These are phyloP conservation scores for Acronicta leporina DNA, from an alignment of 2,888 invertebrate genomes.

Conservation along the genomic window DNA sequence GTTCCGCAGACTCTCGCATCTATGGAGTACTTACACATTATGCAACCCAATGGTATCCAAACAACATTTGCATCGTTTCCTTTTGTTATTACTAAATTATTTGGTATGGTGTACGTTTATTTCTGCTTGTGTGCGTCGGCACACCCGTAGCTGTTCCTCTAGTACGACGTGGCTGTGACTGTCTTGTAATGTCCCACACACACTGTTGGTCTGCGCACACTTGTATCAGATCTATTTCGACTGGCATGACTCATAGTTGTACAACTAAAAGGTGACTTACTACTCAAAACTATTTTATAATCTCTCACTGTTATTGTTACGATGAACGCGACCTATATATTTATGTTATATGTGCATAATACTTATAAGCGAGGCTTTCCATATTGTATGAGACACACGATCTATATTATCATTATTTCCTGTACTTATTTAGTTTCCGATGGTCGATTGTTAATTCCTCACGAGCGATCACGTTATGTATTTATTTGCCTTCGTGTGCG, in stretches of 20 bases:
- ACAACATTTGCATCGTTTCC: constrained; percentile 79
- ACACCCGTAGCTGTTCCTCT: constrained; percentile 51
- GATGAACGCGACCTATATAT: constrained; percentile 65
- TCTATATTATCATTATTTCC: constrained; percentile 63
- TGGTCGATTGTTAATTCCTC: constrained; percentile 63
- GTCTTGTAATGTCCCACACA: constrained; percentile 71
- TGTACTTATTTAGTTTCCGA: constrained; percentile 56
- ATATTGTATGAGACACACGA: constrained; percentile 76
- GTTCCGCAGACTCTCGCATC: constrained; percentile 87
- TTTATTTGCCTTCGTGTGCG: constrained; percentile 76
- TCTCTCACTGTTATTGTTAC: constrained; percentile 76
- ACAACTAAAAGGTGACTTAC: constrained; percentile 91
- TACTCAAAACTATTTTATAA: constrained; percentile 90
- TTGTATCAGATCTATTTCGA: constrained; percentile 56
- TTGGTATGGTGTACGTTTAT: constrained; percentile 62
- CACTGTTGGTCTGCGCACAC: constrained; percentile 57
- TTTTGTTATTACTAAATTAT: constrained; percentile 66
- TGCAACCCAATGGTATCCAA: constrained; percentile 88
- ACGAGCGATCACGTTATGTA: constrained; percentile 76
- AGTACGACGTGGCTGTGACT: constrained; percentile 87
- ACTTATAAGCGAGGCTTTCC: constrained; percentile 77
- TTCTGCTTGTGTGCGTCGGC: constrained; percentile 53
- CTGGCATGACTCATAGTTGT: constrained; percentile 80
- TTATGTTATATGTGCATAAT: constrained; percentile 79
- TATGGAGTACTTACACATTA: constrained; percentile 88